Conservation (phyloP, 2,113 vertebrate species). For the Elanoides forficatus region DNA sequence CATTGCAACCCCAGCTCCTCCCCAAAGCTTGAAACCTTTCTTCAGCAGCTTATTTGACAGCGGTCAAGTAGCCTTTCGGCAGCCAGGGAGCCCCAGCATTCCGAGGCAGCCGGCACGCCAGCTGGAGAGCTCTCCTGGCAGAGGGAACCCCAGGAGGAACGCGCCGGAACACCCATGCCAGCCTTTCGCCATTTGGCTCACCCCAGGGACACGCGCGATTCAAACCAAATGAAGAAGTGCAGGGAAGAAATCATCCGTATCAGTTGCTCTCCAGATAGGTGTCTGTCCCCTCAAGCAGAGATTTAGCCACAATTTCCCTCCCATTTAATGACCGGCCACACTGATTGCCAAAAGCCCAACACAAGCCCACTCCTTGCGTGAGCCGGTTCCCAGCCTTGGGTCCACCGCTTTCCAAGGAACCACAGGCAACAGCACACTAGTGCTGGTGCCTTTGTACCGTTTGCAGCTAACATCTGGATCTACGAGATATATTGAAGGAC, state of each 20-base stretch:
- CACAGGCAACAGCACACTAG: neutral
- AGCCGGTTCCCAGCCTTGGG: neutral
- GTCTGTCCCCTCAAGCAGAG: neutral
- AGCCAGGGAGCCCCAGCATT: neutral
- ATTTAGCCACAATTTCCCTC: neutral
- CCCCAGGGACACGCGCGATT: rapidly evolving
- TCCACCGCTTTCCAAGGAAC: neutral
- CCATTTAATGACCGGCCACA: neutral
- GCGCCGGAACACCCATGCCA: rapidly evolving
- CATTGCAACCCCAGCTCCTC: neutral
- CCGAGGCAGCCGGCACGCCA: rapidly evolving
- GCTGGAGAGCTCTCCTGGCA: neutral
- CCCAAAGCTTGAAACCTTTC: neutral
- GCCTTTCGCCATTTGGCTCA: neutral
- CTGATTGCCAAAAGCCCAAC: rapidly evolving
- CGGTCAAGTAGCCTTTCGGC: rapidly evolving
- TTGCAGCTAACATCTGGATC: neutral
- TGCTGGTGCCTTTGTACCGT: neutral
- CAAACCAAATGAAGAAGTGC: neutral
- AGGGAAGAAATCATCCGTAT: neutral
- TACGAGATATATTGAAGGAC: neutral
- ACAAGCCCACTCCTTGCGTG: rapidly evolving
- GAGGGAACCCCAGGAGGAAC: neutral
- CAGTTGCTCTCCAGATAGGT: neutral
- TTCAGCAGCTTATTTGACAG: neutral